phyloP scores from a whole-genome alignment of 2,888 invertebrate species.

The Watsonalla cultraria region DNA sequence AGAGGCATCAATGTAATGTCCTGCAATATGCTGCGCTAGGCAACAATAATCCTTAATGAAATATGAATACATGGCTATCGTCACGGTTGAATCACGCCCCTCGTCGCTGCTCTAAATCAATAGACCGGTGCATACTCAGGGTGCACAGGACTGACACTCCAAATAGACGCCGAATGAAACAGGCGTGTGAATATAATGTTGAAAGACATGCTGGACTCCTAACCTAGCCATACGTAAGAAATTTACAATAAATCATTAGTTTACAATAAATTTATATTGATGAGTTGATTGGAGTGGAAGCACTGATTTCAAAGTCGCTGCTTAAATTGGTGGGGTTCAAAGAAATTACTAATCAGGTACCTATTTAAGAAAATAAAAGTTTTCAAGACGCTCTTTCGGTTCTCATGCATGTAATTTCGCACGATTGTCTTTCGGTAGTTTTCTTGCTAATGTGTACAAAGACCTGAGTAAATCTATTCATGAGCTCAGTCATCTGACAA shows the following conservation, averaged over 20 bases:
- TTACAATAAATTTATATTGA: no score
- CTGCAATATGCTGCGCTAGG: conserved; percentile 1
- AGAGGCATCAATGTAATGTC: background rate
- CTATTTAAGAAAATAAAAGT: background rate
- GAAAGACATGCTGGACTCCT: no score
- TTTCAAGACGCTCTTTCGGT: conserved; percentile 10
- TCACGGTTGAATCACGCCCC: conserved; percentile 63
- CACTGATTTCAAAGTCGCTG: no score
- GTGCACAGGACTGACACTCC: conserved; percentile 25
- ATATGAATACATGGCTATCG: conserved; percentile 30
- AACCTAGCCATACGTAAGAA: no score
- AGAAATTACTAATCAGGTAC: background rate
- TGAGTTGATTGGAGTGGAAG: no score
- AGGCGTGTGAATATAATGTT: conserved; percentile 19
- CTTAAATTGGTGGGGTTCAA: no score
- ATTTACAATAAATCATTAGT: no score
- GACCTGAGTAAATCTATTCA: conserved; percentile 29
- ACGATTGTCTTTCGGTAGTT: conserved; percentile 28
- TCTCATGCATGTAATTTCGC: conserved; percentile 27
- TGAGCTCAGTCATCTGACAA: conserved; percentile 29
- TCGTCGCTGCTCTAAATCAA: conserved; percentile 61
- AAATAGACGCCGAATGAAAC: conserved; percentile 24
- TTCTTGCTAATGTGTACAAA: conserved; percentile 36
- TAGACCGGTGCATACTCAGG: conserved; percentile 37
- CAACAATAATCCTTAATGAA: conserved; percentile 22